phyloP scores from a whole-genome alignment of 2,888 invertebrate genomes.

The Melipona bicolor region DNA sequence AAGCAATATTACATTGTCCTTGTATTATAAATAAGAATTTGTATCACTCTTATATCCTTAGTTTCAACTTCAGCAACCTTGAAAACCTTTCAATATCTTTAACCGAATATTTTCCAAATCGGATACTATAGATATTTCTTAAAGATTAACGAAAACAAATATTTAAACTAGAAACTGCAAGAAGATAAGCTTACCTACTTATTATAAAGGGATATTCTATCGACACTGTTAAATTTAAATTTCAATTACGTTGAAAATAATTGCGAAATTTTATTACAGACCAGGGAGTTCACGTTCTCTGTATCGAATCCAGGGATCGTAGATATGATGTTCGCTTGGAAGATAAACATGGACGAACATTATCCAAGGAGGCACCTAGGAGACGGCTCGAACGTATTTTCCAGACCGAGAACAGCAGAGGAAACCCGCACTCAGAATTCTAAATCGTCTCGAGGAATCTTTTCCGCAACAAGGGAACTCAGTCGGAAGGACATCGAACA shows the following conservation, averaged over 20 bases:
- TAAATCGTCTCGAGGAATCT: constrained; percentile 6
- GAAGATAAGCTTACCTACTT: background rate
- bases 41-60: too few relatives aligned
- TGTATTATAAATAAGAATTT: too few relatives aligned
- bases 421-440: background rate
- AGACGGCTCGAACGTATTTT: constrained; percentile 10
- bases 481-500: background rate
- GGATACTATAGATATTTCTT: too few relatives aligned
- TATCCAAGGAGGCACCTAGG: constrained; percentile 66
- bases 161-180: background rate
- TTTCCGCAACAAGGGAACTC: constrained; percentile 10
- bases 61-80: too few relatives aligned
- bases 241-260: background rate
- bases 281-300: constrained; percentile 63
- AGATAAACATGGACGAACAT: constrained; percentile 73
- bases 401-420: constrained; percentile 16
- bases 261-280: constrained; percentile 60
- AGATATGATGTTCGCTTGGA: constrained; percentile 73
- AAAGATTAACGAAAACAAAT: too few relatives aligned
- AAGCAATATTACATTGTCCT: too few relatives aligned
- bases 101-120: too few relatives aligned
- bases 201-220: background rate
- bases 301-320: constrained; percentile 74
- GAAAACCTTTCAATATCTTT: too few relatives aligned
- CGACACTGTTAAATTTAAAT: background rate